Evolutionary conservation across 2,888 invertebrate genomes (phyloP).

Genomic region (Drosophila algonquin): DNA sequence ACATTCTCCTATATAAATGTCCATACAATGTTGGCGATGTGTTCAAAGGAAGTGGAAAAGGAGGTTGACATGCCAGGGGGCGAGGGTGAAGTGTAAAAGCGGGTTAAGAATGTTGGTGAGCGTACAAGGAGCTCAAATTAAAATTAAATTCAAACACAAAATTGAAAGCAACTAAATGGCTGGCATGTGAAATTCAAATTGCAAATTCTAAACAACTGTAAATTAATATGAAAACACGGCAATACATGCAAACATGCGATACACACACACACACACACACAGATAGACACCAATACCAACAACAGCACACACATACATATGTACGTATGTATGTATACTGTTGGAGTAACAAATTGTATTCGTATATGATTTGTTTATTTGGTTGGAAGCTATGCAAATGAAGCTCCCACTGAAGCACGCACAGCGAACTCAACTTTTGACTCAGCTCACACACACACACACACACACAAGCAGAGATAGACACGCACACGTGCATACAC

Average conservation of each 20-base stretch:
- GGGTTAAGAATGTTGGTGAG: too few relatives aligned
- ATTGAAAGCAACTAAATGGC: conserved; percentile 32
- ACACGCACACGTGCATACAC: too few relatives aligned
- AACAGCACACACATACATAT: conserved; percentile 3
- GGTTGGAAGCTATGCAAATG: conserved; percentile 30
- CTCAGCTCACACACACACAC: background rate
- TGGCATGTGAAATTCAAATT: conserved; percentile 20
- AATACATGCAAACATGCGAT: background rate
- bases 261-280: conserved; percentile 14
- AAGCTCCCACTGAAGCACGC: conserved; percentile 8
- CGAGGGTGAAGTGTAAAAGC: too few relatives aligned
- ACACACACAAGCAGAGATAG: background rate
- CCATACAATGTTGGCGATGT: too few relatives aligned
- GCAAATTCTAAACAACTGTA: conserved; percentile 36
- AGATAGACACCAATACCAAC: background rate
- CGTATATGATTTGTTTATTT: conserved; percentile 27
- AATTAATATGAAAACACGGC: conserved; percentile 32
- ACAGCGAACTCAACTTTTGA: conserved; percentile 37
- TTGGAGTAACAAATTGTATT: conserved; percentile 7
- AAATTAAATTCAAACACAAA: conserved; percentile 17
- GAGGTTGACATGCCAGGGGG: too few relatives aligned
- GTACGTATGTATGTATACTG: background rate
- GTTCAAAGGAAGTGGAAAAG: background rate
- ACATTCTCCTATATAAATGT: too few relatives aligned
- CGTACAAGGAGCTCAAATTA: background rate